These are phyloP conservation scores for Thripadectes ignobilis DNA, from an alignment of 2,797 vertebrate genomes.

Conservation along the genomic window DNA sequence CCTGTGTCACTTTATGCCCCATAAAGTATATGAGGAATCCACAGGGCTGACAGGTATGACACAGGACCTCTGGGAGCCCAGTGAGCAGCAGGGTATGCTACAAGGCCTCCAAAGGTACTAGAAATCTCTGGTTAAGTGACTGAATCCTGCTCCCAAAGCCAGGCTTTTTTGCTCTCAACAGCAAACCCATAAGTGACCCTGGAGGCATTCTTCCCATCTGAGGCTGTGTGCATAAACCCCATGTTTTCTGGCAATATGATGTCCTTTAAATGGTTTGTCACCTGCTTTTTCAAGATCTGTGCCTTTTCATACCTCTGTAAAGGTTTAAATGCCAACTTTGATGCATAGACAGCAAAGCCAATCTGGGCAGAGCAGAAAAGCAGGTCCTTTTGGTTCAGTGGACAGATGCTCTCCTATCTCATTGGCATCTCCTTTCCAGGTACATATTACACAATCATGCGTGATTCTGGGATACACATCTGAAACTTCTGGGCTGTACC, in stretches of 20 bases:
- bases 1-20: neutral
- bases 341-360: neutral
- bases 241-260: neutral
- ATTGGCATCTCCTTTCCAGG: neutral
- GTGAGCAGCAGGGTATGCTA: neutral
- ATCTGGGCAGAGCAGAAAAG: neutral
- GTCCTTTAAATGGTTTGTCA: neutral
- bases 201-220: neutral
- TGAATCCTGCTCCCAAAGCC: neutral
- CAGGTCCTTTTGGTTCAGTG: neutral
- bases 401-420: neutral
- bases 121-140: neutral
- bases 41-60: accelerated
- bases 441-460: neutral
- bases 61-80: neutral
- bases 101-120: too few relatives aligned
- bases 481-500: neutral
- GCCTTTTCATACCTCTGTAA: neutral
- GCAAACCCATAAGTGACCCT: neutral
- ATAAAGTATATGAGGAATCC: neutral
- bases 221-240: neutral
- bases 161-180: neutral
- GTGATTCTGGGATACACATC: neutral
- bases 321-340: neutral
- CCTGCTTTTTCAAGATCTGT: neutral